Evolutionary conservation across 2,888 invertebrate genomes (phyloP).

Genomic region (Serrognathus titanus): DNA sequence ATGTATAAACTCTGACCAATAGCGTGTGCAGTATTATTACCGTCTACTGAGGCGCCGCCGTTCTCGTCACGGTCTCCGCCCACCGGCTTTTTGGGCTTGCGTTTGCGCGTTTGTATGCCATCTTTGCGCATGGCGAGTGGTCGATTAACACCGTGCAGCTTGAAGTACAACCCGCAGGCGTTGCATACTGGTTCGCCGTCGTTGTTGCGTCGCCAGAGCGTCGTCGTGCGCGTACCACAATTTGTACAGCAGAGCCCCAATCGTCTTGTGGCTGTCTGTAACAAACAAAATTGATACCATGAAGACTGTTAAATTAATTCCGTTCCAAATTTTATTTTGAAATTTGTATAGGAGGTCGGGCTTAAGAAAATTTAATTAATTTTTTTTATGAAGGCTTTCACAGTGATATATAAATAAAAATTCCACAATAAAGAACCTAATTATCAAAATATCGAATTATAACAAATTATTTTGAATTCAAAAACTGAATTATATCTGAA

Average conservation of each 20-base stretch:
- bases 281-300: constrained; percentile 31
- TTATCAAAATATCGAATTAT: too few species aligned
- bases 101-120: constrained; percentile 92
- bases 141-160: constrained; percentile 89
- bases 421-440: too few species aligned
- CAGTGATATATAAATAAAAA: too few species aligned
- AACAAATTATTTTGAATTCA: too few species aligned
- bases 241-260: constrained; percentile 93
- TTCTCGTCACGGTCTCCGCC: constrained; percentile 50
- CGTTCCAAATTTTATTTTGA: too few species aligned
- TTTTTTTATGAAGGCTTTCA: too few species aligned
- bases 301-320: too few species aligned
- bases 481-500: too few species aligned
- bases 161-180: constrained; percentile 95
- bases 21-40: constrained; percentile 27
- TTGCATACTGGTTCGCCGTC: constrained; percentile 99
- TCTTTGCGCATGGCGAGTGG: constrained; percentile 95
- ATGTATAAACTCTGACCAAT: neutral
- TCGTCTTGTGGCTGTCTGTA: constrained; percentile 80
- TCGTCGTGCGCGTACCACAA: constrained; percentile 96
- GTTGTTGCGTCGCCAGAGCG: constrained; percentile 96
- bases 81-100: constrained; percentile 83
- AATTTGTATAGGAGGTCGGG: too few species aligned
- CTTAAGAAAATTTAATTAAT: too few species aligned
- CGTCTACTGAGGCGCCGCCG: constrained; percentile 44